Percentiles rank a stretch among this genome's conserved stretches.
These are phyloP conservation scores for Brachypteracias leptosomus DNA, from an alignment of 2,113 vertebrate genomes.

Conservation along the genomic window DNA sequence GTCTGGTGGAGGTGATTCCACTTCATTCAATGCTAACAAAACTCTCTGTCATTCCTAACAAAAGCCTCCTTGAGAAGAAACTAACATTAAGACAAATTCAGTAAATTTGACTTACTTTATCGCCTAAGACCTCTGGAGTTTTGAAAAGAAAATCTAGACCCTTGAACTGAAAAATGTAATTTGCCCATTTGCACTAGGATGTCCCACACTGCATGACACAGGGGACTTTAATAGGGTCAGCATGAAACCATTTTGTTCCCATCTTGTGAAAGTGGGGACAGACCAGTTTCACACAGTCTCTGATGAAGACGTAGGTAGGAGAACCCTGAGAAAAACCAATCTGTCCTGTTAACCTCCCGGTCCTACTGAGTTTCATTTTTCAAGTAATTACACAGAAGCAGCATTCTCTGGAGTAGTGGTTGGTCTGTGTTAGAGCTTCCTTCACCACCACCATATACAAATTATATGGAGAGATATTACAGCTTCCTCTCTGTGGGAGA, in stretches of 20 bases:
- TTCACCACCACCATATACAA: neutral
- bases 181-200: neutral
- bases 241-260: neutral
- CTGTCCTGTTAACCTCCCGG: neutral
- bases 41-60: neutral
- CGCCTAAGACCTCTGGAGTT: neutral
- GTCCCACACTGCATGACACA: neutral
- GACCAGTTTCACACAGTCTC: neutral
- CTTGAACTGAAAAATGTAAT: neutral
- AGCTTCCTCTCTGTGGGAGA: constrained; percentile 18
- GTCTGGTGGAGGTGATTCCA: neutral
- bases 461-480: neutral
- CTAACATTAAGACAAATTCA: neutral
- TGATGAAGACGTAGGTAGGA: neutral
- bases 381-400: neutral
- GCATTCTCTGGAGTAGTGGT: neutral
- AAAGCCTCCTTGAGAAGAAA: neutral
- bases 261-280: neutral
- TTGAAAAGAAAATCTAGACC: neutral
- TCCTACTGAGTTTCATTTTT: neutral
- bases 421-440: neutral
- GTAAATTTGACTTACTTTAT: neutral
- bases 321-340: neutral
- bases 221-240: neutral
- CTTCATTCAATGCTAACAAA: neutral